These are phyloP conservation scores for Halcyon malimbica DNA, from an alignment of 2,113 vertebrate genomes.

Conservation along the genomic window DNA sequence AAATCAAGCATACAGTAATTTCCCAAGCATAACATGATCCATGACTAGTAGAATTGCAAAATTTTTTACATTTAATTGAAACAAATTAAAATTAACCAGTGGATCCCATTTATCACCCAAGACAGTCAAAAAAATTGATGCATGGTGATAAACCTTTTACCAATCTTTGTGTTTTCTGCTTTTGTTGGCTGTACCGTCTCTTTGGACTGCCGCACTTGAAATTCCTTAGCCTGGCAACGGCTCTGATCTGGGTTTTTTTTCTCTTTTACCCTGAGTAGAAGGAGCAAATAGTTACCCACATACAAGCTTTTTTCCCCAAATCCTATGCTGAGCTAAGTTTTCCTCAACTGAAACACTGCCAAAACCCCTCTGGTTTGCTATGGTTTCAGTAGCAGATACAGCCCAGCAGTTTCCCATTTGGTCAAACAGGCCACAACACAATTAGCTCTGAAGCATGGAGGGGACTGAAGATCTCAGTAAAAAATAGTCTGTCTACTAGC, in stretches of 20 bases:
- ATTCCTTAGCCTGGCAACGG: background rate
- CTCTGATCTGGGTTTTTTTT: background rate
- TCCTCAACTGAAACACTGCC: conserved; percentile 8
- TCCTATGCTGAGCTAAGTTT: background rate
- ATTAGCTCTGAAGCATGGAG: background rate
- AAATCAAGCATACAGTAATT: conserved; percentile 1
- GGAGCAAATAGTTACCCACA: background rate
- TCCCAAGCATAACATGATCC: background rate
- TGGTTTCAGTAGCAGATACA: conserved; percentile 1
- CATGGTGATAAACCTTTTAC: background rate
- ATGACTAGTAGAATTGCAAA: background rate
- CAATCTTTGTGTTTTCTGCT: background rate
- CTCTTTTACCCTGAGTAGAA: background rate
- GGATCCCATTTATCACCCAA: background rate
- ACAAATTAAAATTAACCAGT: background rate
- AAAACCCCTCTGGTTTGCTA: background rate
- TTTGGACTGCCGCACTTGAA: background rate
- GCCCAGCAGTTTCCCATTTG: background rate
- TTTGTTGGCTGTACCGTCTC: background rate
- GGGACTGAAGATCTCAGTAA: conserved; percentile 1
- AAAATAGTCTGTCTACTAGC: conserved; percentile 7
- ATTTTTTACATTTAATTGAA: background rate
- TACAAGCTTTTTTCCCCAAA: background rate
- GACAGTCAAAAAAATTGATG: background rate
- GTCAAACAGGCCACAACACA: background rate